Evolutionary conservation across 2,888 invertebrate genomes (phyloP).

Genomic region (Synergus japonicus): DNA sequence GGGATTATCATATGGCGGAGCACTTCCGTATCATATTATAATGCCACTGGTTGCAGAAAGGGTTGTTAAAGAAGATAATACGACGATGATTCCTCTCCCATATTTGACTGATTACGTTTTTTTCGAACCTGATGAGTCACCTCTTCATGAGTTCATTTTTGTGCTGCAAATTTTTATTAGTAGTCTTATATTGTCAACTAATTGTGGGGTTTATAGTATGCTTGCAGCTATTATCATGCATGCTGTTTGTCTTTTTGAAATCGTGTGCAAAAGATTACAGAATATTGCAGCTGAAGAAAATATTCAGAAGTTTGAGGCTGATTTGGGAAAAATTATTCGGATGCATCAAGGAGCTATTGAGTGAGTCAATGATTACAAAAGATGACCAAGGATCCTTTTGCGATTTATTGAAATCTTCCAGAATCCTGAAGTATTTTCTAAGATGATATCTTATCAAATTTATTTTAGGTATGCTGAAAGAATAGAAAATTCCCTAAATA

Average conservation of each 20-base stretch:
- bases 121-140: constrained; percentile 61
- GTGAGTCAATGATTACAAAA: constrained; percentile 45
- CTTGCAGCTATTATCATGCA: constrained; percentile 65
- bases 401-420: too few relatives aligned
- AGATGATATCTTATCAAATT: neutral
- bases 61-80: constrained; percentile 60
- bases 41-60: constrained; percentile 64
- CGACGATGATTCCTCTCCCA: constrained; percentile 64
- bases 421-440: too few relatives aligned
- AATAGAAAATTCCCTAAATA: constrained; percentile 66
- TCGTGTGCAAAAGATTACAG: constrained; percentile 56
- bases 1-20: constrained; percentile 69
- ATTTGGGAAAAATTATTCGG: constrained; percentile 48
- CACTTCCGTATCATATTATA: constrained; percentile 71
- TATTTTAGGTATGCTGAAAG: constrained; percentile 65
- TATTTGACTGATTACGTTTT: constrained; percentile 66
- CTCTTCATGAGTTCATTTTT: constrained; percentile 64
- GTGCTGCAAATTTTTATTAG: constrained; percentile 65
- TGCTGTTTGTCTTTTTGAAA: constrained; percentile 64
- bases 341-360: constrained; percentile 57
- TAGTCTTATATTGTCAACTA: constrained; percentile 63
- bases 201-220: constrained; percentile 66
- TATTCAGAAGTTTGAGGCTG: constrained; percentile 30
- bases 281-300: constrained; percentile 12
- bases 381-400: too few relatives aligned